Evolutionary conservation across 2,113 vertebrate species (phyloP).

Genomic region (Muntiacus reevesi): DNA sequence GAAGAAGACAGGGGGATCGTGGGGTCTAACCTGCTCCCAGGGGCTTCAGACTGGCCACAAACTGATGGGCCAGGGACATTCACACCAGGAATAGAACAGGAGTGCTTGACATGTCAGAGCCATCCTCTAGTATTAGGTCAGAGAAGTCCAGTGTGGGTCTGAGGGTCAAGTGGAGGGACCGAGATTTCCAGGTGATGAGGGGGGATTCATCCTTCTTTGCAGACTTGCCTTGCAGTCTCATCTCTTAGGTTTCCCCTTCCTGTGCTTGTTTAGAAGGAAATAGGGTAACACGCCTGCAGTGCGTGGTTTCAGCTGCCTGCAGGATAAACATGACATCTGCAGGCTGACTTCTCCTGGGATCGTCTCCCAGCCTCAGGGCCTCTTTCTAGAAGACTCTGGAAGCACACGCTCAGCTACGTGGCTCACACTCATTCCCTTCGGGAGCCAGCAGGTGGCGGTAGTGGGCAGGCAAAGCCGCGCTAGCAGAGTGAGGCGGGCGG

Average conservation of each 20-base stretch:
- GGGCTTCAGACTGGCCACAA: background rate
- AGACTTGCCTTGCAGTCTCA: background rate
- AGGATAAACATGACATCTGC: background rate
- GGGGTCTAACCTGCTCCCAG: background rate
- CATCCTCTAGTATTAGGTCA: background rate
- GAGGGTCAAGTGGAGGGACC: background rate
- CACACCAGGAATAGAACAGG: background rate
- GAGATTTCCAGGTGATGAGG: background rate
- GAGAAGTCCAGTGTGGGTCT: background rate
- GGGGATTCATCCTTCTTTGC: background rate
- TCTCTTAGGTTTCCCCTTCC: background rate
- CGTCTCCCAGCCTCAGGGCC: background rate
- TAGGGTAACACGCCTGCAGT: background rate
- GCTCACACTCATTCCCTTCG: background rate
- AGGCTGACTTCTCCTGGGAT: background rate
- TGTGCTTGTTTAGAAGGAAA: background rate
- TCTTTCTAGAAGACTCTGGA: background rate
- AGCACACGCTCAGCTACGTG: background rate
- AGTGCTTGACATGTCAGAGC: background rate
- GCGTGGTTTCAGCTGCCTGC: background rate
- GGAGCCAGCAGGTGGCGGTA: slow-evolving; percentile 36
- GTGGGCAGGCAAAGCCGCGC: background rate
- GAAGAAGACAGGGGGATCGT: background rate
- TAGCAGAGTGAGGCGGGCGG: background rate
- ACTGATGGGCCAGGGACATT: background rate